Evolutionary conservation across 2,797 vertebrate genomes (phyloP).

Genomic region (Pempheris klunzingeri): DNA sequence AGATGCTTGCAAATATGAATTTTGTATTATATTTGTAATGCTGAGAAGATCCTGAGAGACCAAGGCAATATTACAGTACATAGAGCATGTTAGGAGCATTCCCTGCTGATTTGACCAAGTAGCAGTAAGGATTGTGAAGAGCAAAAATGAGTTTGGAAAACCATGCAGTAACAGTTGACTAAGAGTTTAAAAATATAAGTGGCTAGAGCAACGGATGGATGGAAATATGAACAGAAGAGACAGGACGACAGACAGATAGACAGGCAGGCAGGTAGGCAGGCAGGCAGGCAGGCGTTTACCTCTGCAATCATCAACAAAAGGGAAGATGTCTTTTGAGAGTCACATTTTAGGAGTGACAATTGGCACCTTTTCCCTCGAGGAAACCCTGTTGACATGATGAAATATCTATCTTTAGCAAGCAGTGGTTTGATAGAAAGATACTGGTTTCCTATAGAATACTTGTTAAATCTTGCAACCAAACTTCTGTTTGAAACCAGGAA

Average conservation of each 20-base stretch:
- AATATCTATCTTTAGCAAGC: not conserved
- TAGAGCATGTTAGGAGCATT: slow-evolving; percentile 61
- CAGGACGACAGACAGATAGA: not conserved
- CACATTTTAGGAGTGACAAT: not conserved
- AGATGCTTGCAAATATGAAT: slow-evolving; percentile 65
- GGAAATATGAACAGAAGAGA: not conserved
- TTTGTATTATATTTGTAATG: slow-evolving; percentile 63
- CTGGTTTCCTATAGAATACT: not conserved
- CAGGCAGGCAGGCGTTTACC: not conserved
- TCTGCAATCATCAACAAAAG: not conserved
- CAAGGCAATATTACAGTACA: slow-evolving; percentile 59
- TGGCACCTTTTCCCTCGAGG: slow-evolving; percentile 3
- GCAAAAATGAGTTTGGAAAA: slow-evolving; percentile 40
- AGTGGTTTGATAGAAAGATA: slow-evolving; percentile 1
- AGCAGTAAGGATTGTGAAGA: slow-evolving; percentile 38
- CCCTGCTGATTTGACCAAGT: slow-evolving; percentile 51
- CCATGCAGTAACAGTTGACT: slow-evolving; percentile 10
- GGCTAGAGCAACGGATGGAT: slow-evolving; percentile 11
- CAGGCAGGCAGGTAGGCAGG: not conserved
- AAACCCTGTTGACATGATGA: slow-evolving; percentile 8
- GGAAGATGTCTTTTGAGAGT: slow-evolving; percentile 8
- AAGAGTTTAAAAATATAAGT: slow-evolving; percentile 17
- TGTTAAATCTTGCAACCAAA: slow-evolving; percentile 4
- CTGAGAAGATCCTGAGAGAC: slow-evolving; percentile 54
- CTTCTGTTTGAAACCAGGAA: slow-evolving; percentile 47